These are phyloP conservation scores for Amia ocellicauda DNA, from an alignment of 2,113 vertebrate genomes.

Conservation along the genomic window DNA sequence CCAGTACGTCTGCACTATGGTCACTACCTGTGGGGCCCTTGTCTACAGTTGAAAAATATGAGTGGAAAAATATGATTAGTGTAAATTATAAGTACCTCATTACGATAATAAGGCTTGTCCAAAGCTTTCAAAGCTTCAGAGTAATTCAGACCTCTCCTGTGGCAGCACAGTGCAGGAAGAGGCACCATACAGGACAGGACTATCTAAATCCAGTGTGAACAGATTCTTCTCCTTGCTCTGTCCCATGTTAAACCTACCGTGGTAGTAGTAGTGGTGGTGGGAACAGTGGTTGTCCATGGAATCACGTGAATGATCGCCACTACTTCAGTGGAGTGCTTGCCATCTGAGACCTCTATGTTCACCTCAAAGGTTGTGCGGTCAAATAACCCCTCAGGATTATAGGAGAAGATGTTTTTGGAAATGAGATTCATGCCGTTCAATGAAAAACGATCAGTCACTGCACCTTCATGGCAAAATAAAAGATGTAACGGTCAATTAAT, in stretches of 20 bases:
- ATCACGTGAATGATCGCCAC: slow-evolving; percentile 23
- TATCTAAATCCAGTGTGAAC: too few relatives aligned
- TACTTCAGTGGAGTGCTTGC: slow-evolving; percentile 22
- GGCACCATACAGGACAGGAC: too few relatives aligned
- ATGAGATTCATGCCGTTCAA: slow-evolving; percentile 15
- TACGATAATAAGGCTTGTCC: too few relatives aligned
- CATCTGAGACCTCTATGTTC: slow-evolving; percentile 29
- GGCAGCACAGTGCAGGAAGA: too few relatives aligned
- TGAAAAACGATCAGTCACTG: slow-evolving; percentile 16
- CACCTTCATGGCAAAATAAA: slow-evolving; percentile 5
- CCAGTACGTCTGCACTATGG: slow-evolving; percentile 18
- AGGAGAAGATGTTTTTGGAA: slow-evolving; percentile 31
- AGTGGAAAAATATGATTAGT: not conserved
- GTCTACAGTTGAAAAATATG: not conserved
- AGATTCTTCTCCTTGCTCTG: too few relatives aligned
- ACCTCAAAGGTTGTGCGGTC: slow-evolving; percentile 27
- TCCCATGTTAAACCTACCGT: slow-evolving; percentile 3
- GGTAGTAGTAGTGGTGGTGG: slow-evolving; percentile 28
- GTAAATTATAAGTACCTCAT: too few relatives aligned
- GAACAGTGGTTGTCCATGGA: slow-evolving; percentile 27
- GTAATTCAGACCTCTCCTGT: too few relatives aligned
- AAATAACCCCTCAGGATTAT: slow-evolving; percentile 24
- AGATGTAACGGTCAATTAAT: not conserved
- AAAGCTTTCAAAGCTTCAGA: too few relatives aligned
- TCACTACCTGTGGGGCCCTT: slow-evolving; percentile 18